These are phyloP conservation scores for Adelges cooleyi DNA, from an alignment of 1,140 invertebrate species.

Conservation along the genomic window DNA sequence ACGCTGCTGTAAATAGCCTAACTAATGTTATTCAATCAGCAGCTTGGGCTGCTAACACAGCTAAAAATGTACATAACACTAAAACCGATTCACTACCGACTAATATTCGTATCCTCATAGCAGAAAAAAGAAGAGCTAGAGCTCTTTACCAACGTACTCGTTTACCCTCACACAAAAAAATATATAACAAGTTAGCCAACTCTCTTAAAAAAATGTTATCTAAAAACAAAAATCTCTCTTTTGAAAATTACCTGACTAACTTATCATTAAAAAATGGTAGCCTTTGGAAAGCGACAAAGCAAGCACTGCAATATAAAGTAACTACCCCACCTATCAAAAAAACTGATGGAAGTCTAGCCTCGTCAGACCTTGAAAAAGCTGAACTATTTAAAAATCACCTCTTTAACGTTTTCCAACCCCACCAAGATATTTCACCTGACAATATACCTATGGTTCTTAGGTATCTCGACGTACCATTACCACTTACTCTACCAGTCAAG, in stretches of 20 bases:
- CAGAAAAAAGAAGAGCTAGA: conserved; percentile 15
- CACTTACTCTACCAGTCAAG: not conserved
- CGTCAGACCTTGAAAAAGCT: conserved; percentile 5
- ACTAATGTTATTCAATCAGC: not conserved
- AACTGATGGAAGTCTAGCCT: not conserved
- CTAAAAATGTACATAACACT: not conserved
- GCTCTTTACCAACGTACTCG: not conserved
- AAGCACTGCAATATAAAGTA: not conserved
- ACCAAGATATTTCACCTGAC: not conserved
- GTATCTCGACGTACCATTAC: not conserved
- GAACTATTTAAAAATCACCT: not conserved
- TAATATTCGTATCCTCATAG: not conserved
- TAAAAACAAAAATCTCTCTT: not conserved
- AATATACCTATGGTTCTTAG: not conserved
- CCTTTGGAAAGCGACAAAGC: not conserved
- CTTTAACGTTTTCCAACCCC: not conserved
- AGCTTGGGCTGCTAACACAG: not conserved
- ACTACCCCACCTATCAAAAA: not conserved
- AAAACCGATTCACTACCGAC: not conserved
- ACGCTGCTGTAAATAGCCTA: not conserved
- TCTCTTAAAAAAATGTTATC: not conserved
- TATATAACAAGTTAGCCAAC: not conserved
- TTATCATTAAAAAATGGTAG: not conserved
- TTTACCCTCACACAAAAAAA: not conserved
- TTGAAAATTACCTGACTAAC: not conserved